Evolutionary conservation across 2,797 vertebrate genomes (phyloP).

Genomic region (Hapalemur alaotrensis): DNA sequence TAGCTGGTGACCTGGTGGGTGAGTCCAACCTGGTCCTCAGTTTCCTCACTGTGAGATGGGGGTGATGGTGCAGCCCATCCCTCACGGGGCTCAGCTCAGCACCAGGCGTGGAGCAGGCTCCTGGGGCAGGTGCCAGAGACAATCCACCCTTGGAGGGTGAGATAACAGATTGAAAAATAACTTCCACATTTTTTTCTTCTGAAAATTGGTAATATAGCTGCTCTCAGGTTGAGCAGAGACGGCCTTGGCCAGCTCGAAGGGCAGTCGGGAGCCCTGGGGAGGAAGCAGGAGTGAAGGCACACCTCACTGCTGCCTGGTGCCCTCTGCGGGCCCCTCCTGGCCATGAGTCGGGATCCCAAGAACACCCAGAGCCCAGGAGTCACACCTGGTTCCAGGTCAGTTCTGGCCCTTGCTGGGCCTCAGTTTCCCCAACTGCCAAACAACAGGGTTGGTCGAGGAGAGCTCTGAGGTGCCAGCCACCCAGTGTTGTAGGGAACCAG

Average conservation of each 20-base stretch:
- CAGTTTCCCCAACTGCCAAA: background rate
- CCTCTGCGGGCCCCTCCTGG: background rate
- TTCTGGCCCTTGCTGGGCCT: background rate
- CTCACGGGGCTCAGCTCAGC: background rate
- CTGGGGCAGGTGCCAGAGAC: background rate
- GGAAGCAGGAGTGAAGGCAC: background rate
- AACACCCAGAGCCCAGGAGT: background rate
- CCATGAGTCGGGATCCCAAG: background rate
- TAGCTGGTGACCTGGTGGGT: background rate
- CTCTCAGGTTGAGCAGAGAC: background rate
- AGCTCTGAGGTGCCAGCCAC: background rate
- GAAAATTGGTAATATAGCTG: background rate
- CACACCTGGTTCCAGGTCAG: background rate
- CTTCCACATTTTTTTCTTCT: background rate
- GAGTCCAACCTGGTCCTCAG: background rate
- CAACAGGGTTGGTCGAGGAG: background rate
- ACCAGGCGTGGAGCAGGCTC: too few relatives aligned
- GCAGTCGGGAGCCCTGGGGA: background rate
- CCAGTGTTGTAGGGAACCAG: background rate
- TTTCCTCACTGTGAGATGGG: background rate
- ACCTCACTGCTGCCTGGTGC: accelerated
- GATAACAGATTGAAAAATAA: background rate
- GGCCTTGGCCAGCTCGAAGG: background rate
- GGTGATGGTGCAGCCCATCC: too few relatives aligned
- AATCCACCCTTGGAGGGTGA: background rate